phyloP scores from a whole-genome alignment of 2,797 vertebrate species.

The Anomalospiza imberbis region DNA sequence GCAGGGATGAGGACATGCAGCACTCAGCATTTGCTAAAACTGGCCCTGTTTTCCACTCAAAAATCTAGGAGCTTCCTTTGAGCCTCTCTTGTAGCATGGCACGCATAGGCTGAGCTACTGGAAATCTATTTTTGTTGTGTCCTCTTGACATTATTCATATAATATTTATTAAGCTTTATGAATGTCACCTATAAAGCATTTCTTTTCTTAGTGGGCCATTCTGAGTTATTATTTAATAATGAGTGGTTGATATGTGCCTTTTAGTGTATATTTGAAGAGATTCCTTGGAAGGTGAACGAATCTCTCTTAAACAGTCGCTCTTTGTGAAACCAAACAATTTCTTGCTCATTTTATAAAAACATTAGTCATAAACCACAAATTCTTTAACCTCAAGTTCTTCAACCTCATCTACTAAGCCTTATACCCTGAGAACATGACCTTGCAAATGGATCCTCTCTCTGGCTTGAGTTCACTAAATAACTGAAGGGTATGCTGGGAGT shows the following conservation, averaged over 20 bases:
- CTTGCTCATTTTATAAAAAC: not conserved
- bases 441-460: not conserved
- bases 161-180: not conserved
- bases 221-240: not conserved
- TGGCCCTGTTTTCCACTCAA: not conserved
- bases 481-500: not conserved
- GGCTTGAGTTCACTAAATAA: not conserved
- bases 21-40: not conserved
- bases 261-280: not conserved
- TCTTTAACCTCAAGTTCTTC: not conserved
- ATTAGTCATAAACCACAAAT: not conserved
- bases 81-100: not conserved
- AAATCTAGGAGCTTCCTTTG: not conserved
- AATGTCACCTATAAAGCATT: not conserved
- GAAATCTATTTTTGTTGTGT: conserved; percentile 24
- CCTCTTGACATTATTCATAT: not conserved
- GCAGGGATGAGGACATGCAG: not conserved
- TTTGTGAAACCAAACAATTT: not conserved
- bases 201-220: not conserved
- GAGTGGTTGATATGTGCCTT: not conserved
- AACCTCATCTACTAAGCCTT: not conserved
- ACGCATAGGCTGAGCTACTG: accelerated
- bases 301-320: not conserved
- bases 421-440: not conserved
- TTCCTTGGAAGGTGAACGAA: not conserved